Evolutionary conservation across 1,140 invertebrate genomes (phyloP).

Genomic region (Pseudomyrmex pallidus): DNA sequence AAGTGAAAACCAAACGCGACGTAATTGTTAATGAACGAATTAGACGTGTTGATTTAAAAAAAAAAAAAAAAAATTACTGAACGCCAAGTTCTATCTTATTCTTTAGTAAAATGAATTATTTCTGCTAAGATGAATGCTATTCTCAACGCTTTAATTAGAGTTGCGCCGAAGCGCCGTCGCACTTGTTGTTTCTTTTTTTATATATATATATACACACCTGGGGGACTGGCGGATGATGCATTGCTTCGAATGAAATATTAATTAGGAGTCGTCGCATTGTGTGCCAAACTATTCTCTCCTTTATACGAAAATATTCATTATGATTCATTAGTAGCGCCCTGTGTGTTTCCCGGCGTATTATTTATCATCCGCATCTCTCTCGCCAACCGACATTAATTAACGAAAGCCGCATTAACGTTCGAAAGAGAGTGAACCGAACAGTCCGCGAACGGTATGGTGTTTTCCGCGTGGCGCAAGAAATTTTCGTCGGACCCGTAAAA

Average conservation of each 20-base stretch:
- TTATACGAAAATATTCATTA: constrained; percentile 34
- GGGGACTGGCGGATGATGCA: constrained; percentile 19
- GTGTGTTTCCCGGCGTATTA: background rate
- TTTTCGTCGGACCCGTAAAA: constrained; percentile 19
- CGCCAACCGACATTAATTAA: constrained; percentile 20
- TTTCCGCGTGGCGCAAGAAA: constrained; percentile 7
- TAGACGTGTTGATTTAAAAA: too few relatives aligned
- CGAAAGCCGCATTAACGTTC: background rate
- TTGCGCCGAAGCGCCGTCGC: background rate
- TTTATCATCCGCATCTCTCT: constrained; percentile 9
- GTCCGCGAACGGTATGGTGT: background rate
- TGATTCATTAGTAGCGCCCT: constrained; percentile 12
- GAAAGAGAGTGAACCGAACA: constrained; percentile 4
- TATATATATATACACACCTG: too few relatives aligned
- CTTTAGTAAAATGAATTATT: background rate
- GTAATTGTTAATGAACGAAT: background rate
- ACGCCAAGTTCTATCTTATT: background rate
- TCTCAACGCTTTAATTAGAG: background rate
- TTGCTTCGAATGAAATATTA: constrained; percentile 45
- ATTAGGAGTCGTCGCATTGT: constrained; percentile 28
- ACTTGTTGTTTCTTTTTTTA: background rate
- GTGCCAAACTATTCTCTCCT: constrained; percentile 10
- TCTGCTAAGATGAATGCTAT: background rate
- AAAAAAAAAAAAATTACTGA: too few relatives aligned
- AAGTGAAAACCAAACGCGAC: background rate